Evolutionary conservation across 1,140 invertebrate species (phyloP), one percentile per base, ranked within the genome.

Genomic region (Piezodorus guildinii): DNA sequence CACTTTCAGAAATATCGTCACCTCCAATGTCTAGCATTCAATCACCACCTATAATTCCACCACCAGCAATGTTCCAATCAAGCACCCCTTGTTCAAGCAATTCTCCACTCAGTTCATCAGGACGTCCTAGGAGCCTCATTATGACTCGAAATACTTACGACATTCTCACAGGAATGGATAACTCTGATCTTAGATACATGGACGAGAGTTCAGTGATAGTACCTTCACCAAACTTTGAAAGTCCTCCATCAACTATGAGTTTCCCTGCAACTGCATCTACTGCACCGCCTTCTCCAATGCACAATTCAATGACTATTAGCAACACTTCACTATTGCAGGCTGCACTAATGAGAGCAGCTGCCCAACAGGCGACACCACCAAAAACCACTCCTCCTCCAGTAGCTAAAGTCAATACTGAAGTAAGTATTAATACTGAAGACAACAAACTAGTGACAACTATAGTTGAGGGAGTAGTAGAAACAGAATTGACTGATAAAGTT

Each of bases 161-260:
- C 71, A 77, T 87, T 63, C 74, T 91, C 60, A 80, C 85, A 25
- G 86, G 86, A 63, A 75, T 91, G 70, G 88, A 91, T 72, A 85
- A 83, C 54, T 86, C 85, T 15, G 90, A 93, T 75, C 75, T 93
- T 44, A 79, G 85, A 17, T 94, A 82, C 72, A 92, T 93, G 90
- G 91, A 93, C 72, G 91, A 94, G 71, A 92, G 89, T 73, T 93
- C 90, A 8, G 80, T 91, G 34, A 85, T 87, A 67, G 76, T 91
- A 54, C 81, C 85, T 19, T 87, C 87, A 64, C 87, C 87, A 25
- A 82, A 80, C 54, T 81, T 82, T 66, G 87, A 87, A 72, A 87
- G 85, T 72, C 83, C 85, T 58, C 83, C 81, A 62, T 86, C 83
- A 60, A 78, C 84, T 64, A 80, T 81, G 71, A 78, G 74, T 66